Evolutionary conservation across 2,113 vertebrate species (phyloP).

Genomic region (Anarhynchus alexandrinus): DNA sequence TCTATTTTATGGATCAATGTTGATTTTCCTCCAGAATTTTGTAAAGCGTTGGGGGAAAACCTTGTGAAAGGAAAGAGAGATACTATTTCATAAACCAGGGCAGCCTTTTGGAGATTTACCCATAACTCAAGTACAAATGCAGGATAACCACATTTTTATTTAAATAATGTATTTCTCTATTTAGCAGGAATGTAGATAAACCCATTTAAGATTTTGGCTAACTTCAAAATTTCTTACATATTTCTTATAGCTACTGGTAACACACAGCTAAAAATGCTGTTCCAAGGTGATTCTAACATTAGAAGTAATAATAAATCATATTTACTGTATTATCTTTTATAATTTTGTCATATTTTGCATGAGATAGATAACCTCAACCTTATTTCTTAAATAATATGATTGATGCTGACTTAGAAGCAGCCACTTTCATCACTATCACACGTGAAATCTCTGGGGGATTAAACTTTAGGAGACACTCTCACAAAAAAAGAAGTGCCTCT

Average conservation of each 20-base stretch:
- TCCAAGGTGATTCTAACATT: neutral
- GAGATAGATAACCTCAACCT: neutral
- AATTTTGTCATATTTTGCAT: neutral
- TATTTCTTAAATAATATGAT: neutral
- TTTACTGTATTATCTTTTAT: neutral
- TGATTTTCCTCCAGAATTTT: neutral
- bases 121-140: neutral
- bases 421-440: neutral
- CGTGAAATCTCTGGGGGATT: neutral
- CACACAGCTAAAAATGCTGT: neutral
- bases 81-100: neutral
- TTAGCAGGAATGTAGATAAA: neutral
- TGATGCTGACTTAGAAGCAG: neutral
- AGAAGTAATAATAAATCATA: neutral
- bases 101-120: neutral
- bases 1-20: neutral
- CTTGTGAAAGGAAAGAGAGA: neutral
- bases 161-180: neutral
- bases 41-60: neutral
- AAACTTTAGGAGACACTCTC: neutral
- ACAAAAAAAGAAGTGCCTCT: constrained; percentile 21
- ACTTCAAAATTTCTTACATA: neutral
- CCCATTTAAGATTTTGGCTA: neutral
- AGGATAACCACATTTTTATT: neutral
- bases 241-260: neutral